Percentiles rank a stretch among this genome's conserved stretches.
These are phyloP conservation scores for Neogale vison DNA, from an alignment of 2,113 vertebrate genomes.

Conservation along the genomic window DNA sequence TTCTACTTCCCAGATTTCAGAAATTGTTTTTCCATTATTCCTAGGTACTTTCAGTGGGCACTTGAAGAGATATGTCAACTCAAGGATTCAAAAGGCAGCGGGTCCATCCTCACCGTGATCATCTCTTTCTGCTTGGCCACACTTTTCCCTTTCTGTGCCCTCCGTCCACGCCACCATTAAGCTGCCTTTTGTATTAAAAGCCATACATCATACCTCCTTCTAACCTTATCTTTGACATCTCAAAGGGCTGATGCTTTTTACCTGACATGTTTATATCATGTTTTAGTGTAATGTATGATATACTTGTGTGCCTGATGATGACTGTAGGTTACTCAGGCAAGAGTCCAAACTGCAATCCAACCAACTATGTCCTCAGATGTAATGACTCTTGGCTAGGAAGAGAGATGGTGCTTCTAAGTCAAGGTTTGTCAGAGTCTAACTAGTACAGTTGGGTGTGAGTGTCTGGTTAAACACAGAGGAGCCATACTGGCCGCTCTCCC, in stretches of 20 bases:
- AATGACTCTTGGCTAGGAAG: background rate
- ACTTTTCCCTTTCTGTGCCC: background rate
- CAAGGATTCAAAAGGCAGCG: background rate
- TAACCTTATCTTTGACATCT: background rate
- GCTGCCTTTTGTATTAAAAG: background rate
- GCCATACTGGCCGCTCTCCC: background rate
- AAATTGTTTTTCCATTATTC: slow-evolving; percentile 1
- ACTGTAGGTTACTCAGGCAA: background rate
- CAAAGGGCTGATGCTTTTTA: background rate
- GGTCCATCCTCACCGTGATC: background rate
- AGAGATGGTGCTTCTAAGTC: background rate
- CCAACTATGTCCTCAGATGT: background rate
- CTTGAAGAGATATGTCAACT: background rate
- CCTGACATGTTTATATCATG: background rate
- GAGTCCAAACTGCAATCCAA: background rate
- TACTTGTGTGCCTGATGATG: background rate
- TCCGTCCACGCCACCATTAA: background rate
- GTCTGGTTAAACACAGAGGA: background rate
- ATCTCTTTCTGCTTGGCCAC: background rate
- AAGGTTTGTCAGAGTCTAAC: background rate
- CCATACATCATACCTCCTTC: background rate
- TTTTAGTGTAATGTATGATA: background rate
- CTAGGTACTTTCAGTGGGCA: background rate
- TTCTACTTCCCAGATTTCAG: background rate
- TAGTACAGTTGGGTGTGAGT: background rate